Evolutionary conservation across 1,140 invertebrate species (phyloP).

Genomic region (Nomia melanderi): DNA sequence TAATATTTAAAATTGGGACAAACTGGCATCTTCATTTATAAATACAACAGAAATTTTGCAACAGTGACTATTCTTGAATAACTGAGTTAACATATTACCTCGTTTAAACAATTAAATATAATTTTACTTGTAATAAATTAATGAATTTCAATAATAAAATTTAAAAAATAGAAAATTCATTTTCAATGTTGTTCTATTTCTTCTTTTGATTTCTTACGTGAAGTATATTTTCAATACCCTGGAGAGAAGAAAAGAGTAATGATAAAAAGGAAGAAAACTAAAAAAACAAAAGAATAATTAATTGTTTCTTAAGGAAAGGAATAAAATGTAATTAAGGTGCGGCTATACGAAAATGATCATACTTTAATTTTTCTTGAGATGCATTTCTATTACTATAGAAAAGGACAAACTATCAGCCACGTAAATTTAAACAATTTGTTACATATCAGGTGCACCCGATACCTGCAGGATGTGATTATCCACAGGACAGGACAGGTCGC

Average conservation of each 20-base stretch:
- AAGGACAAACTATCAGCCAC: background rate
- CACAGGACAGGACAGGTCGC: constrained; percentile 22
- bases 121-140: constrained; percentile 1
- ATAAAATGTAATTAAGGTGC: constrained; percentile 14
- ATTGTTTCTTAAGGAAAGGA: constrained; percentile 10
- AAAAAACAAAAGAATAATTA: constrained; percentile 2
- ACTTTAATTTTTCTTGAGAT: background rate
- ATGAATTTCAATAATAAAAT: background rate
- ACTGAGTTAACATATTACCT: background rate
- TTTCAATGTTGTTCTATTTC: background rate
- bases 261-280: background rate
- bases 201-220: background rate
- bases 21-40: constrained; percentile 9
- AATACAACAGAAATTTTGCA: constrained; percentile 9
- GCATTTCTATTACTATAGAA: background rate
- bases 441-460: background rate
- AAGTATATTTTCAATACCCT: background rate
- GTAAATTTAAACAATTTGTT: background rate
- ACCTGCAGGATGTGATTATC: constrained; percentile 10
- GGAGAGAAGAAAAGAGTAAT: background rate
- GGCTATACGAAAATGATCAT: background rate
- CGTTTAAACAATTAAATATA: background rate
- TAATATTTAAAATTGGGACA: constrained; percentile 9
- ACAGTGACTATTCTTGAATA: background rate
- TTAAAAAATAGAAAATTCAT: background rate